Evolutionary conservation across 2,888 invertebrate species (phyloP).

Genomic region (Dendrolimus houi): DNA sequence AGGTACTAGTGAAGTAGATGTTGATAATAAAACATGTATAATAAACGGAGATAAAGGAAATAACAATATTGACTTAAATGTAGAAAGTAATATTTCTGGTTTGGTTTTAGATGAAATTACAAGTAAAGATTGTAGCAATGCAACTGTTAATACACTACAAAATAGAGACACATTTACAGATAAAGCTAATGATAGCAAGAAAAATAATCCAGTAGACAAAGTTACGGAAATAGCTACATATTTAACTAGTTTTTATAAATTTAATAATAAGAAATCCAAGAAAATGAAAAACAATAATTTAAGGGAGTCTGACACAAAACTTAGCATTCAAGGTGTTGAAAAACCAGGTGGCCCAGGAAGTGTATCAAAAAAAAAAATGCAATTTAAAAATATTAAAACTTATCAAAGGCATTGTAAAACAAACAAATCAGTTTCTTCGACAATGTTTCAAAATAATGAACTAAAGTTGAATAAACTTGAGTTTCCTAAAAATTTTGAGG

Average conservation of each 20-base stretch:
- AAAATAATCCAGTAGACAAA: background rate
- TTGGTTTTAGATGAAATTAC: background rate
- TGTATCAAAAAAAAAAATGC: background rate
- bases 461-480: too few species aligned
- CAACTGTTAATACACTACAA: too few species aligned
- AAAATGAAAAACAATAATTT: slow-evolving; percentile 3
- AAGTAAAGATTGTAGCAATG: background rate
- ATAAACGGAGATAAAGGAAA: too few species aligned
- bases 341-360: slow-evolving; percentile 44
- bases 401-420: slow-evolving; percentile 20
- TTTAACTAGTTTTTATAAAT: slow-evolving; percentile 1
- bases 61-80: background rate
- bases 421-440: background rate
- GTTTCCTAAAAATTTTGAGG: too few species aligned
- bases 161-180: background rate
- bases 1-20: too few species aligned
- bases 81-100: background rate
- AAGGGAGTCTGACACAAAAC: slow-evolving; percentile 19
- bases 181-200: background rate
- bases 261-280: slow-evolving; percentile 1
- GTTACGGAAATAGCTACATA: background rate
- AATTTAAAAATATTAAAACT: slow-evolving; percentile 25
- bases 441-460: too few species aligned
- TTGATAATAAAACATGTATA: too few species aligned
- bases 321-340: slow-evolving; percentile 51